Percentiles rank a stretch among this genome's conserved stretches.
Conservation (phyloP, 2,797 vertebrate species). For the Ispidina picta region DNA sequence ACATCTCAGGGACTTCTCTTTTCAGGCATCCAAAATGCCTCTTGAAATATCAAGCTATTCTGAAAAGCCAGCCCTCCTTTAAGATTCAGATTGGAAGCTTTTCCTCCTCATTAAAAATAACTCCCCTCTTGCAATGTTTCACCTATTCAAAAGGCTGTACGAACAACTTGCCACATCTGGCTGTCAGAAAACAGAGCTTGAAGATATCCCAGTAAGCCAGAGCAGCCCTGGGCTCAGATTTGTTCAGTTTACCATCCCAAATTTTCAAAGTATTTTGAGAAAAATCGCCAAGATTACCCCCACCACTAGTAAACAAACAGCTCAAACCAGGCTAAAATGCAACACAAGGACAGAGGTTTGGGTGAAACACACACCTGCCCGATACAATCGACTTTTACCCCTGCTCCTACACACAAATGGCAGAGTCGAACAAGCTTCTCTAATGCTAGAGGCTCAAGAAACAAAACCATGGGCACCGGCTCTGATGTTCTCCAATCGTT, state of each 20-base stretch:
- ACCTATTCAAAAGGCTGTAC: neutral
- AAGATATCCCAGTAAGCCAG: neutral
- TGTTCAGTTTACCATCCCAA: neutral
- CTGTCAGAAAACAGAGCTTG: neutral
- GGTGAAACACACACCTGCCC: neutral
- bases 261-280: neutral
- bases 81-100: neutral
- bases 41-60: neutral
- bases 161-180: neutral
- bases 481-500: rapidly evolving
- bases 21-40: neutral
- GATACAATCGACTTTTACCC: neutral
- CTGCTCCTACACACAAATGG: rapidly evolving
- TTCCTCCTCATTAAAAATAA: neutral
- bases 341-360: rapidly evolving
- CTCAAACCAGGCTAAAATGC: rapidly evolving
- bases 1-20: neutral
- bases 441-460: rapidly evolving
- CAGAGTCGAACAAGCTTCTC: neutral
- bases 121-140: neutral
- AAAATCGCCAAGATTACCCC: neutral
- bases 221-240: neutral
- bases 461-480: rapidly evolving
- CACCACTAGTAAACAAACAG: rapidly evolving
- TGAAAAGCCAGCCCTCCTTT: neutral